Evolutionary conservation across 1,140 invertebrate genomes (phyloP).

Genomic region (Zophobas morio): DNA sequence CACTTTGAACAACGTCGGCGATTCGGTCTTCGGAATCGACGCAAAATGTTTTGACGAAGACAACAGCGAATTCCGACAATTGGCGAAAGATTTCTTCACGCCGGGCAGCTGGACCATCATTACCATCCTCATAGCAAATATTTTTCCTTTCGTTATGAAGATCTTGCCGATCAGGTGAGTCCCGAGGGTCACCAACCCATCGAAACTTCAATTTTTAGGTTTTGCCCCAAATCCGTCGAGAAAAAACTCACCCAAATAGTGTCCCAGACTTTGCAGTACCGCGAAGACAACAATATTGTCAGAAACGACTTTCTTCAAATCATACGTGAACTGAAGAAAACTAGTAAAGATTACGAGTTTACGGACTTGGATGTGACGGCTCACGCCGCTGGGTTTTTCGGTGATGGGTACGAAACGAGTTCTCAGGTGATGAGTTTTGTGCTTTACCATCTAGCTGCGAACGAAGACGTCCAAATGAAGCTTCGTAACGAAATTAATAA

Average conservation of each 20-base stretch:
- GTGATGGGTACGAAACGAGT: constrained; percentile 75
- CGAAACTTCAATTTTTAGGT: constrained; percentile 20
- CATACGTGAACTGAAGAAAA: constrained; percentile 52
- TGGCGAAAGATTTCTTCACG: constrained; percentile 40
- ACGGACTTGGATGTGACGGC: constrained; percentile 75
- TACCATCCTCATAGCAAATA: constrained; percentile 28
- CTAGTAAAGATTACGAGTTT: constrained; percentile 64
- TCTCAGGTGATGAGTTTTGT: constrained; percentile 48
- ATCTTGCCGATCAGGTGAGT: constrained; percentile 24
- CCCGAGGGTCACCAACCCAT: constrained; percentile 2
- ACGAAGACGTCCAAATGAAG: constrained; percentile 77
- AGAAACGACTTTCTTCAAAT: constrained; percentile 63
- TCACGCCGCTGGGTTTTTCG: constrained; percentile 72
- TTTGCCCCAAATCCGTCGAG: constrained; percentile 51
- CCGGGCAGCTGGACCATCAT: constrained; percentile 20
- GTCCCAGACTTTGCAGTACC: constrained; percentile 61
- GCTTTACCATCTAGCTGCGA: constrained; percentile 74
- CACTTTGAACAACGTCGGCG: constrained; percentile 57
- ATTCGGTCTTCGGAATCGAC: constrained; percentile 58
- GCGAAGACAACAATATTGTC: constrained; percentile 63
- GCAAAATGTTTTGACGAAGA: constrained; percentile 53
- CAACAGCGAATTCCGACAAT: constrained; percentile 50
- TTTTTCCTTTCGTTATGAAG: constrained; percentile 41
- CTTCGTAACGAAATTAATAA: constrained; percentile 75
- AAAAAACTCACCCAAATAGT: constrained; percentile 52